Base-by-base conservation (phyloP, 2,797 vertebrate genomes). In the Geotrypetes seraphini region DNA sequence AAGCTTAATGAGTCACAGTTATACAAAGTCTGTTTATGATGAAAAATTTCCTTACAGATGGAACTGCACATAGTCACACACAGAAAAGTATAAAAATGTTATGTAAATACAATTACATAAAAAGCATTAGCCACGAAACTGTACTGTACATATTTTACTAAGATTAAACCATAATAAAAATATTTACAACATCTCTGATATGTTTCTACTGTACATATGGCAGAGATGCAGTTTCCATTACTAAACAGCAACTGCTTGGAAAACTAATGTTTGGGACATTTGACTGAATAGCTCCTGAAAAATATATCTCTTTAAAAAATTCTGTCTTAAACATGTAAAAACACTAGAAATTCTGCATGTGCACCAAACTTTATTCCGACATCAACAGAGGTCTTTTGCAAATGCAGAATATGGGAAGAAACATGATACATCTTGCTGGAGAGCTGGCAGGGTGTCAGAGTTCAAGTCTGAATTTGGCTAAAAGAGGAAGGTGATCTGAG, bases 401-500 rank as follows among this genome's bases (percentile, higher is more conserved):
- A 55, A 5, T 24, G n/a, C n/a, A 37, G 12, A 7, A 3, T 18
- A 15, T 18, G 10, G 8, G 2, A 23, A 53, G 51, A 47, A 16
- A 29, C 5, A 11, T 25, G 10, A 25, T 3, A 36, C 16, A 18
- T 16, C 47, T 5, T 12, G 8, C 8, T 5, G 10, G 25, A 14
- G 15, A 25, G 19, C 36, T 49, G n/a, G n/a, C n/a, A n/a, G n/a
- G n/a, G n/a, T 50, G 23, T 77, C 59, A 83, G 56, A 54, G 53
- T 40, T 81, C 53, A 14, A 91, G 80, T 22, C 90, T 81, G 66
- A 97, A 97, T 34, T 75, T 66, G 7, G 87, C 86, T 4, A 97
- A 51, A 21, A 98, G 68, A 4, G 93, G 91, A 21, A 98, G 81
- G 59, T 98, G 95, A 52, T 98, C 95, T 1, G 94, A 98, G 11